Evolutionary conservation across 2,113 vertebrate genomes (phyloP).

Genomic region (Arizona elegans): DNA sequence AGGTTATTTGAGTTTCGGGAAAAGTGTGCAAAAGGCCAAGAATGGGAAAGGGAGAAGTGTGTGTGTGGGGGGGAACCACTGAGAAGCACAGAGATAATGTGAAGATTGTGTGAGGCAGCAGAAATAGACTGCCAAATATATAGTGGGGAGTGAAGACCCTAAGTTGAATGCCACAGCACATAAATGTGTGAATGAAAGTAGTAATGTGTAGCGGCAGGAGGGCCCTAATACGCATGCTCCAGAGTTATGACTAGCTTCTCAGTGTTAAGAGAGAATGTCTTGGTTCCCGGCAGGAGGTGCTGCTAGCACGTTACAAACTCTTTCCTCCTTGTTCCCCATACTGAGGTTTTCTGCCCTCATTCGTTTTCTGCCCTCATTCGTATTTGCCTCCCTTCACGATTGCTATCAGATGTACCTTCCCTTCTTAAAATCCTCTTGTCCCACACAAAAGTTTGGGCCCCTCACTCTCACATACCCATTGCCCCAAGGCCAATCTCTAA

Average conservation of each 20-base stretch:
- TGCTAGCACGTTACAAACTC: background rate
- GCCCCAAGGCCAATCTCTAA: background rate
- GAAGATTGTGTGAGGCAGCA: background rate
- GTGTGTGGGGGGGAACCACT: background rate
- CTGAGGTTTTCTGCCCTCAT: background rate
- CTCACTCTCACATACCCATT: background rate
- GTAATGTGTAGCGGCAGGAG: slow-evolving; percentile 10
- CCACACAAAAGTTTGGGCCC: background rate
- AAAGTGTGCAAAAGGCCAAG: background rate
- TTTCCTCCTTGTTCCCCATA: background rate
- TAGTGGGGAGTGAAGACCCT: background rate
- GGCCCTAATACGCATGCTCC: background rate
- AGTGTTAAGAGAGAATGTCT: slow-evolving; percentile 20
- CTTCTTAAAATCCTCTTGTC: background rate
- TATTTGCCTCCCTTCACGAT: background rate
- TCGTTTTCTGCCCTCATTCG: too few species aligned
- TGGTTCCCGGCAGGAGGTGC: slow-evolving; percentile 56
- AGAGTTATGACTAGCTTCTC: background rate
- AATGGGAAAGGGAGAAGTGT: background rate
- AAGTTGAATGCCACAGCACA: background rate
- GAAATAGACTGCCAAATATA: background rate
- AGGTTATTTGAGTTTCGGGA: background rate
- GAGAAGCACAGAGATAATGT: slow-evolving; percentile 13
- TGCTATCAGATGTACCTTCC: background rate
- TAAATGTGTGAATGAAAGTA: background rate